Evolutionary conservation across 1,140 invertebrate species (phyloP), one percentile per base, ranked within the genome.

Genomic region (Cyphomyrmex costatus): DNA sequence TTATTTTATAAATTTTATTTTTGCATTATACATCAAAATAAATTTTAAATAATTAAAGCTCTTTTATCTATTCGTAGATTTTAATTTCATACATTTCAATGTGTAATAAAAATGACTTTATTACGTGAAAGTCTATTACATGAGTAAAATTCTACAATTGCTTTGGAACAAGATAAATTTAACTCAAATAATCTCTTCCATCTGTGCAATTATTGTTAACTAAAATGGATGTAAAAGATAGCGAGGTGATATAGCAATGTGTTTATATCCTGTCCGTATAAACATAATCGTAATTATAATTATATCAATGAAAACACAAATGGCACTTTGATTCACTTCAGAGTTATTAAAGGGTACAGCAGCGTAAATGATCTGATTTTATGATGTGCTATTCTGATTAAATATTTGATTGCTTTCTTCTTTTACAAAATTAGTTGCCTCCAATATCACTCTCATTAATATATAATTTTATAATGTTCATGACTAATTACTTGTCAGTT

Each of bases 121-220:
- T 71, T n/a, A n/a, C n/a, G 0, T 79, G 3, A 24, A 74, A 27
- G 4, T 53, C 3, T 3, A n/a, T 76, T 42, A 16, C n/a, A 14
- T n/a, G 16, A 70, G 3, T 7, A 5, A 71, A 71, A 10, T 71
- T 58, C 12, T 24, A 53, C 58, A 82, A 82, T n/a, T 33, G 12
- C 58, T 63, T 33, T 58, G 6, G n/a, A 70, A 56, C 63, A 70
- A 80, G 10, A 27, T 21, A 42, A 61, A 71, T 80, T 56, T 5
- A 58, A 70, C 53, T 7, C 46, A 30, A 51, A 19, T 16, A 42
- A 27, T 46, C 63, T 42, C 33, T 42, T 58, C 5, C 3, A 80
- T 46, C 21, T 53, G n/a, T 21, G 6, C 19, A 27, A 82, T 71
- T 82, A 46, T 0, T 49, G 24, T 58, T 71, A 82, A 80, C 51